phyloP scores from a whole-genome alignment of 2,797 vertebrate genomes.

The Parotocinclus haroldoi region DNA sequence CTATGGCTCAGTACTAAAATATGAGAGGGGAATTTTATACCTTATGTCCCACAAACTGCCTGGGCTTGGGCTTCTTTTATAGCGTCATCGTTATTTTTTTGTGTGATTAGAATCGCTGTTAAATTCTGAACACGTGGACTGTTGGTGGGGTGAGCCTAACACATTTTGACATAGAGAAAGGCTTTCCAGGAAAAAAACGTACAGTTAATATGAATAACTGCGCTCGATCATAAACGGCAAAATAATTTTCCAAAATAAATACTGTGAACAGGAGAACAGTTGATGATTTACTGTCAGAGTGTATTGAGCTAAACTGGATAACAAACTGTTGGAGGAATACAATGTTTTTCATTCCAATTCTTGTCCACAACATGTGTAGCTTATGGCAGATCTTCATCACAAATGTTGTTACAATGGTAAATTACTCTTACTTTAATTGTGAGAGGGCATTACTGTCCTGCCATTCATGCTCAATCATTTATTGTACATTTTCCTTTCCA shows the following conservation, averaged over 20 bases:
- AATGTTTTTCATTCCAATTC: not conserved
- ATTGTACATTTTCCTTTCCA: too few relatives aligned
- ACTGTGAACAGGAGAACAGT: conserved; percentile 10
- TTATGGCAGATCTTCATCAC: too few relatives aligned
- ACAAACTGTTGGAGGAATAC: conserved; percentile 3
- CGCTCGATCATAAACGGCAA: conserved; percentile 10
- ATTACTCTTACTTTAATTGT: too few relatives aligned
- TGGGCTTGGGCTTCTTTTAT: conserved; percentile 45
- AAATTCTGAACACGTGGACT: conserved; percentile 27
- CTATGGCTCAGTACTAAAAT: conserved; percentile 56
- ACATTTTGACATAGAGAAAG: conserved; percentile 33
- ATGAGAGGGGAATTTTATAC: conserved; percentile 56
- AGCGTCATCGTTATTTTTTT: conserved; percentile 41
- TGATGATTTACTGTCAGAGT: not conserved
- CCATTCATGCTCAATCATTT: too few relatives aligned
- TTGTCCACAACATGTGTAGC: too few relatives aligned
- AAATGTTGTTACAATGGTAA: too few relatives aligned
- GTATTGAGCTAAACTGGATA: conserved; percentile 5
- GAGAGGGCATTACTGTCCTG: too few relatives aligned
- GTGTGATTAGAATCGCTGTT: conserved; percentile 33
- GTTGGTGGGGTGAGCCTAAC: conserved; percentile 34
- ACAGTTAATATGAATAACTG: conserved; percentile 11
- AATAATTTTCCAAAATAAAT: conserved; percentile 33
- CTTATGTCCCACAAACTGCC: conserved; percentile 36
- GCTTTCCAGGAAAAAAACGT: conserved; percentile 34